Conservation (phyloP, 2,888 invertebrate species). For the Meiosimyza decipiens region DNA sequence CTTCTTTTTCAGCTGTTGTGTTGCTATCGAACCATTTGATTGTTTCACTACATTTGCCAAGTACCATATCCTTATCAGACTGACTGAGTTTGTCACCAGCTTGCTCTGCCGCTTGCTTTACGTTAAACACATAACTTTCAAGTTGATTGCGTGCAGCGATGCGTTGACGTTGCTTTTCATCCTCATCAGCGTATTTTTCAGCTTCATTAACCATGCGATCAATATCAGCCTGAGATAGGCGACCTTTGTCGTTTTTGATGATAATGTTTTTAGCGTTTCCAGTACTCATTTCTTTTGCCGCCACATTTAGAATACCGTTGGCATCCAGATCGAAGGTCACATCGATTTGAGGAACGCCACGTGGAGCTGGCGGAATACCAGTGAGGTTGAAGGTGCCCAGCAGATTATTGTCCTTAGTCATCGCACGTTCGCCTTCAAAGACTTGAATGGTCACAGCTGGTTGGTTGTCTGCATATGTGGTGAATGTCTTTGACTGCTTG, state of each 20-base stretch:
- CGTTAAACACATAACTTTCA: constrained; percentile 76
- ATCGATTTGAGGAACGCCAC: constrained; percentile 87
- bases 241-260: constrained; percentile 85
- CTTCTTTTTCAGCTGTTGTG: constrained; percentile 79
- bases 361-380: constrained; percentile 94
- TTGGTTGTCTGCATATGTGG: constrained; percentile 86
- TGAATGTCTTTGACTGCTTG: constrained; percentile 79
- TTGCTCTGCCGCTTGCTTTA: constrained; percentile 79
- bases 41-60: constrained; percentile 73
- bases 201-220: constrained; percentile 83
- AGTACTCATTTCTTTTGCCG: constrained; percentile 77
- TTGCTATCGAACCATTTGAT: constrained; percentile 82
- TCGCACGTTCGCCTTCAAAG: constrained; percentile 83
- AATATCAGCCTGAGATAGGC: constrained; percentile 83
- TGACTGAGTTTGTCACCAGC: constrained; percentile 73
- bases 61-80: constrained; percentile 76
- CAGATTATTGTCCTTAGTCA: constrained; percentile 94
- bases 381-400: constrained; percentile 96
- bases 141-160: constrained; percentile 79
- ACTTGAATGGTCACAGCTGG: constrained; percentile 80
- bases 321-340: constrained; percentile 87
- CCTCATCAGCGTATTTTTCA: constrained; percentile 79
- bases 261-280: constrained; percentile 80
- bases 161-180: constrained; percentile 76
- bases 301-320: constrained; percentile 93